phyloP scores from a whole-genome alignment of 1,140 invertebrate species.

The Lepidurus packardi region DNA sequence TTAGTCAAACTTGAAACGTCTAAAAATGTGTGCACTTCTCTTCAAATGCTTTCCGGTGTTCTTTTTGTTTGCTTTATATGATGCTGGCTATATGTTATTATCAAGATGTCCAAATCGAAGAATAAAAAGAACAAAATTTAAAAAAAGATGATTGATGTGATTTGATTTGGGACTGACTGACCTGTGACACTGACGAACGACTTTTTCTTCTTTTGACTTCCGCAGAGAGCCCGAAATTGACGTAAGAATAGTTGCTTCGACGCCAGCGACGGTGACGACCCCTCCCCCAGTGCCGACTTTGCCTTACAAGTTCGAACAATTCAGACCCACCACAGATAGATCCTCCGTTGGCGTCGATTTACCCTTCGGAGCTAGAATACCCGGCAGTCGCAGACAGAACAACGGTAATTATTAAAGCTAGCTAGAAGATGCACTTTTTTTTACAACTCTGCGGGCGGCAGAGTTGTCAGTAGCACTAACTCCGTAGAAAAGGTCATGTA shows the following conservation, averaged over 20 bases:
- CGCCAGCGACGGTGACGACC: neutral
- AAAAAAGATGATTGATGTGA: constrained; percentile 12
- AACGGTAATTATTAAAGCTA: neutral
- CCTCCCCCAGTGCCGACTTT: constrained; percentile 24
- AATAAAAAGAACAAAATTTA: neutral
- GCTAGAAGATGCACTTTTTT: too few species aligned
- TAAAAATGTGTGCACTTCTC: neutral
- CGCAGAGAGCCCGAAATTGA: neutral
- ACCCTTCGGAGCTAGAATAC: neutral
- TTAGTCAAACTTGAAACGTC: neutral
- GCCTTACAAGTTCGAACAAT: constrained; percentile 25
- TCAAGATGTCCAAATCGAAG: neutral
- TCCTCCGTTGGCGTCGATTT: neutral
- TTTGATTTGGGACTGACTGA: constrained; percentile 26
- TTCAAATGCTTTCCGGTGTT: neutral
- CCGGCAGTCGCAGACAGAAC: neutral
- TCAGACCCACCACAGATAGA: neutral
- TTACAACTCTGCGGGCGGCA: too few species aligned
- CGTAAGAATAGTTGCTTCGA: neutral
- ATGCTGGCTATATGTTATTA: neutral
- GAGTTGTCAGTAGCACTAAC: too few species aligned
- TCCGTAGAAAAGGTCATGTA: too few species aligned
- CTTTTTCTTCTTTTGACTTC: constrained; percentile 15
- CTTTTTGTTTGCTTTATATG: constrained; percentile 22
- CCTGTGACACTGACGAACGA: neutral